These are phyloP conservation scores for Masticophis lateralis DNA, from an alignment of 2,797 vertebrate species.

Conservation along the genomic window DNA sequence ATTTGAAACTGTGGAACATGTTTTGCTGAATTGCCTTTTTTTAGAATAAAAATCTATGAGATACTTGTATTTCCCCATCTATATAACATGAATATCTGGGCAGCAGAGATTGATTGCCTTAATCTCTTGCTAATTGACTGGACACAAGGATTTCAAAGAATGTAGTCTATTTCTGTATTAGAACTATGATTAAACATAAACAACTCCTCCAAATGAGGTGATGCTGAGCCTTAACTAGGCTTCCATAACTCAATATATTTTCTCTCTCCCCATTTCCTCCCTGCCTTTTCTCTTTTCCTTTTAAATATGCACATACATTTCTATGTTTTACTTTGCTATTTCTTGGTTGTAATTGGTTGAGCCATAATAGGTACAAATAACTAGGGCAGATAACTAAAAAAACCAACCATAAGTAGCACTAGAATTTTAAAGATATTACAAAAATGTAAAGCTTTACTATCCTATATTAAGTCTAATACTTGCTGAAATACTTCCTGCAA, in stretches of 20 bases:
- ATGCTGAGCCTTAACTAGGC: neutral
- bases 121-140: neutral
- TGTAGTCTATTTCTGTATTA: neutral
- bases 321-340: neutral
- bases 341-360: neutral
- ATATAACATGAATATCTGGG: neutral
- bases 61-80: neutral
- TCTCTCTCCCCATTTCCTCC: neutral
- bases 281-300: neutral
- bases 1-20: neutral
- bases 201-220: neutral
- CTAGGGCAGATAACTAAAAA: neutral
- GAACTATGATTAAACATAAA: neutral
- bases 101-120: neutral
- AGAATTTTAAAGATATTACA: neutral
- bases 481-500: neutral
- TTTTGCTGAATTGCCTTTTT: neutral
- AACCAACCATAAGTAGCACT: neutral
- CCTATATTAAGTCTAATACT: neutral
- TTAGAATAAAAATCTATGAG: neutral
- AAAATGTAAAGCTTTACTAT: neutral
- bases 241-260: neutral
- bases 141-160: neutral
- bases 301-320: neutral
- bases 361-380: neutral